These are phyloP conservation scores for Coptodon bakossiorum DNA, from an alignment of 2,113 vertebrate genomes.

Conservation along the genomic window DNA sequence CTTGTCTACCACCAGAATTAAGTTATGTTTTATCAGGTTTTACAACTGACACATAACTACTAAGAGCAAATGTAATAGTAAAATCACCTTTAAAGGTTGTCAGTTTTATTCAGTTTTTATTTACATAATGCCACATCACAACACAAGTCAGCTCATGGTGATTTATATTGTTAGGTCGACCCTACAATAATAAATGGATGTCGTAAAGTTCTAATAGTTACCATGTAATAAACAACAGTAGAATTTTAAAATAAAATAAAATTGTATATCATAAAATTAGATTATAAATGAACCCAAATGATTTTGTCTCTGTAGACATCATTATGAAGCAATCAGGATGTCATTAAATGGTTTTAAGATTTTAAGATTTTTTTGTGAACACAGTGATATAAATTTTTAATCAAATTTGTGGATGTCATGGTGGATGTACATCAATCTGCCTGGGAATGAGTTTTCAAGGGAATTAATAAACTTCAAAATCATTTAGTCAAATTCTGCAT, in stretches of 20 bases:
- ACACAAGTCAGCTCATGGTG: background rate
- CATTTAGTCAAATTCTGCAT: background rate
- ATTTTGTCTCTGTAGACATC: background rate
- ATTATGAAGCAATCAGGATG: background rate
- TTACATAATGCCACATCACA: background rate
- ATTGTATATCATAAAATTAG: background rate
- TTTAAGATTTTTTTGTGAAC: background rate
- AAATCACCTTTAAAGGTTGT: background rate
- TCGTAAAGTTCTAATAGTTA: background rate
- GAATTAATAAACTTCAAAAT: background rate
- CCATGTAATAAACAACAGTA: background rate
- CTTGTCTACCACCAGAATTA: background rate
- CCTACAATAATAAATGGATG: background rate
- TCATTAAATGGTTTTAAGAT: background rate
- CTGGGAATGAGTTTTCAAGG: background rate
- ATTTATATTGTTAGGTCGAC: background rate
- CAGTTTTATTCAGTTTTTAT: background rate
- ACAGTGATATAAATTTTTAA: background rate
- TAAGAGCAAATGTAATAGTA: background rate
- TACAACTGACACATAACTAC: background rate
- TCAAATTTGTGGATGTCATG: background rate
- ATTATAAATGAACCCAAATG: background rate
- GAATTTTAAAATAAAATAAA: background rate
- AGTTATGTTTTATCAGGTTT: background rate
- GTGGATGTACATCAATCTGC: background rate